phyloP scores from a whole-genome alignment of 2,113 vertebrate species.

The Origma solitaria region DNA sequence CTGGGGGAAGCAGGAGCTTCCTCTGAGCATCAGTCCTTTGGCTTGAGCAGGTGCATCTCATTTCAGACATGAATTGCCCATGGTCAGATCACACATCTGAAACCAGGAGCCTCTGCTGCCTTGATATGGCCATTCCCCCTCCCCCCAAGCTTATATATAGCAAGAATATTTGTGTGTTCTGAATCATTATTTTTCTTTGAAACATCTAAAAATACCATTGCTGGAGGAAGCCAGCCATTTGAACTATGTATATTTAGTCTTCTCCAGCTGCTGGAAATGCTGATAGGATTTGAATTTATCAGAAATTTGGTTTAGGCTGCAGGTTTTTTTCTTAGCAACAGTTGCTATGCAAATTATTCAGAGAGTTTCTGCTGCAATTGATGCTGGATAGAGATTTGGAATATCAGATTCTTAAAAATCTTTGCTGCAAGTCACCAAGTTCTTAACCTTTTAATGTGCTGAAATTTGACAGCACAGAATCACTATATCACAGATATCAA shows the following conservation, averaged over 20 bases:
- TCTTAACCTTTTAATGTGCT: not conserved
- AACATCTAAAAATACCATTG: constrained; percentile 53
- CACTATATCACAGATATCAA: too few relatives aligned
- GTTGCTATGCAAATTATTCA: constrained; percentile 65
- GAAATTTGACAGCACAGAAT: not conserved
- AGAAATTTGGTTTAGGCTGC: constrained; percentile 55
- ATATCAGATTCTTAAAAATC: constrained; percentile 20
- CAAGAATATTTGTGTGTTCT: constrained; percentile 52
- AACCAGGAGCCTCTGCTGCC: not conserved
- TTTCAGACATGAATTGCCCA: not conserved
- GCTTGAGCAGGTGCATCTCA: not conserved
- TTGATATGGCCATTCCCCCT: not conserved
- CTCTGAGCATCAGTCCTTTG: not conserved
- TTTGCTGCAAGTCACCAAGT: not conserved
- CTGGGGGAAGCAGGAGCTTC: not conserved
- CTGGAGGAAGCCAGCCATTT: constrained; percentile 61
- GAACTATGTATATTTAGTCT: constrained; percentile 63
- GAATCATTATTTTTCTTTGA: constrained; percentile 45
- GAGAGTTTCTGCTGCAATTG: constrained; percentile 46
- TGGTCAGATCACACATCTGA: not conserved
- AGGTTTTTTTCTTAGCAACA: constrained; percentile 69
- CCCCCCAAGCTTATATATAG: constrained; percentile 21
- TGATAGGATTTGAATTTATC: constrained; percentile 51
- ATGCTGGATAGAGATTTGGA: constrained; percentile 29
- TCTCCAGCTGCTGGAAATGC: constrained; percentile 58